Evolutionary conservation across 2,113 vertebrate genomes (phyloP).

Genomic region (Macrotis lagotis): DNA sequence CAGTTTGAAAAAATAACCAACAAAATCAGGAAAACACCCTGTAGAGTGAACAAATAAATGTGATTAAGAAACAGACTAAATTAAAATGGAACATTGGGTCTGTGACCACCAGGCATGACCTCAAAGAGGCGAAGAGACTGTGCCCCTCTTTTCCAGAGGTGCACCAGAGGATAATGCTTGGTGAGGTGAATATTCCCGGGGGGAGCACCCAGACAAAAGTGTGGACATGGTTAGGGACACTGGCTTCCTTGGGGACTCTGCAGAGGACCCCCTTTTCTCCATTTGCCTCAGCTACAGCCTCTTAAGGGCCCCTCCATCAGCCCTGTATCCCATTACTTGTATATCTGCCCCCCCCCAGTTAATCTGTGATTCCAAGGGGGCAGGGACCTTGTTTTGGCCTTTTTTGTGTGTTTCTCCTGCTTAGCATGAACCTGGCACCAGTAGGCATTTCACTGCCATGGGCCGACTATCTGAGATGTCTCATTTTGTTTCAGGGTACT

Average conservation of each 20-base stretch:
- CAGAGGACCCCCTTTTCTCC: no score
- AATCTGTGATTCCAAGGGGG: not conserved
- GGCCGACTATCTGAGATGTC: constrained; percentile 1
- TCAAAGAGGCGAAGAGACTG: not conserved
- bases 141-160: not conserved
- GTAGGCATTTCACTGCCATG: not conserved
- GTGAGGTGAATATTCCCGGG: no score
- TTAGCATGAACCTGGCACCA: not conserved
- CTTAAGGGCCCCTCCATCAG: no score
- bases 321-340: not conserved
- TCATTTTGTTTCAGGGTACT: constrained; percentile 86
- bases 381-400: not conserved
- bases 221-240: not conserved
- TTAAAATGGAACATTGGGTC: not conserved
- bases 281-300: no score
- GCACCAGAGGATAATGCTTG: not conserved
- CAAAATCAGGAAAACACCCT: not conserved
- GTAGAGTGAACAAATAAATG: no score
- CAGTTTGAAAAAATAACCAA: constrained; percentile 11
- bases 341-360: not conserved
- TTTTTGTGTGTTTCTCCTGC: not conserved
- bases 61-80: not conserved
- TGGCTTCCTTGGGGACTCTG: not conserved
- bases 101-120: not conserved
- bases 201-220: no score